phyloP scores from a whole-genome alignment of 2,888 invertebrate genomes.

The Ochropacha duplaris region DNA sequence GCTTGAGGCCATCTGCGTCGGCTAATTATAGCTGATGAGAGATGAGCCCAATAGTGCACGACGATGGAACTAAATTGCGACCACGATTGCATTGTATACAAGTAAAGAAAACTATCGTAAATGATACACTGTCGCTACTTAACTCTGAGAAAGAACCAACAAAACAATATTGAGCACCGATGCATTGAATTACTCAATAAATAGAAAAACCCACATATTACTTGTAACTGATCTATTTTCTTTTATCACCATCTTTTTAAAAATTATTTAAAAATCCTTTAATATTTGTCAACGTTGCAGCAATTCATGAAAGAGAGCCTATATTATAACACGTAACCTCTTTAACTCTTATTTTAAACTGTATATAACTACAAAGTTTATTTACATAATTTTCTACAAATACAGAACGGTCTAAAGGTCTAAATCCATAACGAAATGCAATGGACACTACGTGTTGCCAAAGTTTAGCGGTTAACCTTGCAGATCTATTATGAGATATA shows the following conservation, averaged over 20 bases:
- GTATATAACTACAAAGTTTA: background rate
- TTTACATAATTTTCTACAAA: background rate
- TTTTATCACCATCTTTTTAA: too few relatives aligned
- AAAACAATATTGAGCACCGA: slow-evolving; percentile 13
- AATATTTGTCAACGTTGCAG: too few relatives aligned
- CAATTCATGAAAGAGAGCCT: too few relatives aligned
- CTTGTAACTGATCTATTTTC: background rate
- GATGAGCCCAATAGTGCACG: slow-evolving; percentile 63
- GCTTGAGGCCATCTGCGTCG: slow-evolving; percentile 78
- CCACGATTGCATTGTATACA: slow-evolving; percentile 42
- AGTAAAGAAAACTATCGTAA: slow-evolving; percentile 37
- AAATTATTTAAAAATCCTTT: too few relatives aligned
- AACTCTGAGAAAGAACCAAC: slow-evolving; percentile 13
- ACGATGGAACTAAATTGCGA: slow-evolving; percentile 64
- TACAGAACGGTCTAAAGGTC: background rate
- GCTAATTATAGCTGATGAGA: slow-evolving; percentile 76
- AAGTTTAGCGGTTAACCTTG: slow-evolving; percentile 6
- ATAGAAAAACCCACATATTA: background rate
- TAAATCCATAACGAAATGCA: background rate
- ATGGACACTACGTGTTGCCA: background rate
- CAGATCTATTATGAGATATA: slow-evolving; percentile 2
- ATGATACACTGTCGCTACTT: slow-evolving; percentile 25
- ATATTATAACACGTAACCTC: too few relatives aligned
- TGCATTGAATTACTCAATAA: background rate
- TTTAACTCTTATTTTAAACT: too few relatives aligned